Evolutionary conservation across 1,140 invertebrate genomes (phyloP).

Genomic region (Drosophila sproati): DNA sequence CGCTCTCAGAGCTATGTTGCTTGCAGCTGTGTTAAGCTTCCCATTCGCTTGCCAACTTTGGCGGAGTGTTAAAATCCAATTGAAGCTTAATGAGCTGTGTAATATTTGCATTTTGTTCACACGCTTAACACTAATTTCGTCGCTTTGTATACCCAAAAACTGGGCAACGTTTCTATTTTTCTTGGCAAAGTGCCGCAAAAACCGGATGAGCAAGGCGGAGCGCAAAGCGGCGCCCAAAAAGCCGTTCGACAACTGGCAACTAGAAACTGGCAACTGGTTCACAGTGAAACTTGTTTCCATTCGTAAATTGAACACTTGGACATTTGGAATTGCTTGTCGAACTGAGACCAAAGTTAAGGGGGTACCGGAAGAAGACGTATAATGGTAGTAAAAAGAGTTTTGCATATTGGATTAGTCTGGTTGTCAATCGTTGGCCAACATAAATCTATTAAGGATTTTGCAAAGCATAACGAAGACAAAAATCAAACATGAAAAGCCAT

Average conservation of each 20-base stretch:
- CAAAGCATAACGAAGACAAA: slow-evolving; percentile 43
- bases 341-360: slow-evolving; percentile 14
- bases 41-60: slow-evolving; percentile 47
- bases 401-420: slow-evolving; percentile 48
- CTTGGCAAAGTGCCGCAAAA: slow-evolving; percentile 65
- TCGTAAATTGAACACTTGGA: slow-evolving; percentile 5
- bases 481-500: slow-evolving; percentile 72
- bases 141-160: slow-evolving; percentile 44
- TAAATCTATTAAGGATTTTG: slow-evolving; percentile 72
- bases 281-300: slow-evolving; percentile 19
- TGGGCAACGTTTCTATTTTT: slow-evolving; percentile 53
- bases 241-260: slow-evolving; percentile 15
- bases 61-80: slow-evolving; percentile 62
- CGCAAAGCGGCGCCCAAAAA: not conserved
- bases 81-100: slow-evolving; percentile 76
- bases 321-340: slow-evolving; percentile 34
- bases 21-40: not conserved
- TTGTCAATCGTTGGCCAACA: slow-evolving; percentile 46
- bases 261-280: slow-evolving; percentile 39
- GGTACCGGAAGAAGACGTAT: not conserved
- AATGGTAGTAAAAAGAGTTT: slow-evolving; percentile 31
- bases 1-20: not conserved
- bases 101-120: slow-evolving; percentile 80
- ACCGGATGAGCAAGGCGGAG: not conserved
- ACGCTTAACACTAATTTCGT: slow-evolving; percentile 66